Percentiles rank a stretch among this genome's conserved stretches.
Conservation (phyloP, 2,888 invertebrate genomes). For the Macropis europaea region DNA sequence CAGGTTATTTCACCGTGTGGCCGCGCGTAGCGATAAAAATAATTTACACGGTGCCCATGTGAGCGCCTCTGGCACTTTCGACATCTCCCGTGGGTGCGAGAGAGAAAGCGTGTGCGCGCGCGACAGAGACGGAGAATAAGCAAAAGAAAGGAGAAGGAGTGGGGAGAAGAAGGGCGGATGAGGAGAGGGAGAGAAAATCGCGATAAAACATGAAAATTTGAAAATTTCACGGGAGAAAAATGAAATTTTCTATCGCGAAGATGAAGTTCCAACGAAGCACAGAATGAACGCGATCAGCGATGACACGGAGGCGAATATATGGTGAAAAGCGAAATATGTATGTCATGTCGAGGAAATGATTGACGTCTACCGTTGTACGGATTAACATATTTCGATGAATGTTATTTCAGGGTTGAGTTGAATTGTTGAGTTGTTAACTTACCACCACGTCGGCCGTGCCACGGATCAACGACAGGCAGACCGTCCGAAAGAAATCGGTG, state of each 20-base stretch:
- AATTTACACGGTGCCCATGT: constrained; percentile 64
- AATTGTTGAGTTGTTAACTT: constrained; percentile 17
- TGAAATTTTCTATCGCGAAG: neutral
- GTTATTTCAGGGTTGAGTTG: neutral
- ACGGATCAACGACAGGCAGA: constrained; percentile 69
- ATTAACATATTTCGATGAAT: neutral
- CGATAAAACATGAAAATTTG: neutral
- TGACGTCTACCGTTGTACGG: neutral
- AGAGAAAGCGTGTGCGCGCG: constrained; percentile 9
- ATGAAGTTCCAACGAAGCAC: neutral
- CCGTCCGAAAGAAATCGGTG: constrained; percentile 59
- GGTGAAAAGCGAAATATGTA: constrained; percentile 6
- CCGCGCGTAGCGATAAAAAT: constrained; percentile 62
- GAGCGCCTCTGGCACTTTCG: constrained; percentile 53
- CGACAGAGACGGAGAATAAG: constrained; percentile 8
- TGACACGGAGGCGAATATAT: constrained; percentile 2
- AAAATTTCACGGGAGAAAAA: neutral
- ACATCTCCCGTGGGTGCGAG: constrained; percentile 33
- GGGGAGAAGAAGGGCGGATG: constrained; percentile 1
- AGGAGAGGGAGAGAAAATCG: neutral
- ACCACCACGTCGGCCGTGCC: constrained; percentile 64
- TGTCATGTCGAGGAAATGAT: constrained; percentile 4
- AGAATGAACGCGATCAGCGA: neutral
- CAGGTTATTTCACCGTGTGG: constrained; percentile 33
- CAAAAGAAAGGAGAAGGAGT: constrained; percentile 45